Percentiles rank a stretch among this genome's conserved stretches.
Conservation (phyloP, 2,888 invertebrate species). For the Tachina grossa region DNA sequence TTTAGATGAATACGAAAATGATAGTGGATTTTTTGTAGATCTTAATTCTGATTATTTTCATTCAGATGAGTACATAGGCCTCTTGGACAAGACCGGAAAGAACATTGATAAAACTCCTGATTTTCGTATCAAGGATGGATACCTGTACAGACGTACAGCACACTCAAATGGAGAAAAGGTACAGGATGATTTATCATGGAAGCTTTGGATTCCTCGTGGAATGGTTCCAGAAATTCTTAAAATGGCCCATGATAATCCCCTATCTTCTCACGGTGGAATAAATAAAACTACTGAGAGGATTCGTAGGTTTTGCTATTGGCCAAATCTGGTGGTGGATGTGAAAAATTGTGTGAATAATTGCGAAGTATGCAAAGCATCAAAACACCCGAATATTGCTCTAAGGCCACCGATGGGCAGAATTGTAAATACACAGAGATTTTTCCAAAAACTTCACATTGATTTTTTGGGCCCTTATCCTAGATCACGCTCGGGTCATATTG, state of each 20-base stretch:
- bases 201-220: not conserved
- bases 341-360: slow-evolving; percentile 16
- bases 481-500: too few species aligned
- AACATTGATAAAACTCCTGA: not conserved
- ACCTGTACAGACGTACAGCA: slow-evolving; percentile 8
- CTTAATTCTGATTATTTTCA: not conserved
- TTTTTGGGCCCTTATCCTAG: too few species aligned
- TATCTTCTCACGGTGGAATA: too few species aligned
- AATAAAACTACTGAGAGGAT: slow-evolving; percentile 14
- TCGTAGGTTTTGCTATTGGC: slow-evolving; percentile 7
- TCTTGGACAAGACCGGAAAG: too few species aligned
- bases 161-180: slow-evolving; percentile 1
- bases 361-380: not conserved
- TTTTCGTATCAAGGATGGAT: not conserved
- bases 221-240: not conserved
- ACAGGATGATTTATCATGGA: not conserved
- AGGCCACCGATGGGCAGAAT: slow-evolving; percentile 9
- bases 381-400: not conserved
- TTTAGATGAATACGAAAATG: too few species aligned
- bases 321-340: not conserved
- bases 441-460: too few species aligned
- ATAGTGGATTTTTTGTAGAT: not conserved
- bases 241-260: too few species aligned
- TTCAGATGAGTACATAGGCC: not conserved
- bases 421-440: too few species aligned